These are phyloP conservation scores for Julus scandinavius DNA, from an alignment of 2,888 invertebrate species.

Conservation along the genomic window DNA sequence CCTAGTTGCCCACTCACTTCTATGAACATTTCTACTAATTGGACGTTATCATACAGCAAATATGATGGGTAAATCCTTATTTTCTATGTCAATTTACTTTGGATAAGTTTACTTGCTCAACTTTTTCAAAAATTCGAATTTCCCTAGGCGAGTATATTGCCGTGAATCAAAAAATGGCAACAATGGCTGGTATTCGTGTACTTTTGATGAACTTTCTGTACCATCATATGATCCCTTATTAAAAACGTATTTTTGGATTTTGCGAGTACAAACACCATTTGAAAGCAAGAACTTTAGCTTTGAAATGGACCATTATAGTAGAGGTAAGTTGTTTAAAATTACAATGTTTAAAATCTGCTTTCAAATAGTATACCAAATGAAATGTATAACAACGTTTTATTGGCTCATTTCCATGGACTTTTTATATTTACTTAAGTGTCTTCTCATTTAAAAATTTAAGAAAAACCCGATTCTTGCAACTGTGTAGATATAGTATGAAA, in stretches of 20 bases:
- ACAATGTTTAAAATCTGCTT: too few species aligned
- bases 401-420: too few species aligned
- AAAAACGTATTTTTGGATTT: not conserved
- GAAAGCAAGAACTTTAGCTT: not conserved
- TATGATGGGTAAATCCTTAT: not conserved
- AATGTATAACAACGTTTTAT: too few species aligned
- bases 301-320: constrained; percentile 36
- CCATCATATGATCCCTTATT: not conserved
- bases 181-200: not conserved
- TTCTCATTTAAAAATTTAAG: too few species aligned
- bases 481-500: too few species aligned
- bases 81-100: not conserved
- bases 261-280: not conserved
- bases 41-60: not conserved
- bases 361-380: too few species aligned
- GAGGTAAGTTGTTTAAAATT: not conserved
- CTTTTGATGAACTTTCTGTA: not conserved
- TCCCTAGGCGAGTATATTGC: not conserved
- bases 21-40: not conserved
- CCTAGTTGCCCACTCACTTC: not conserved
- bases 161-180: not conserved
- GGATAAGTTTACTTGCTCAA: not conserved
- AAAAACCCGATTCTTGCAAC: too few species aligned
- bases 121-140: not conserved
- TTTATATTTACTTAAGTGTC: too few species aligned